Base-by-base conservation (phyloP, 1,140 invertebrate genomes). In the Ylistrum balloti region DNA sequence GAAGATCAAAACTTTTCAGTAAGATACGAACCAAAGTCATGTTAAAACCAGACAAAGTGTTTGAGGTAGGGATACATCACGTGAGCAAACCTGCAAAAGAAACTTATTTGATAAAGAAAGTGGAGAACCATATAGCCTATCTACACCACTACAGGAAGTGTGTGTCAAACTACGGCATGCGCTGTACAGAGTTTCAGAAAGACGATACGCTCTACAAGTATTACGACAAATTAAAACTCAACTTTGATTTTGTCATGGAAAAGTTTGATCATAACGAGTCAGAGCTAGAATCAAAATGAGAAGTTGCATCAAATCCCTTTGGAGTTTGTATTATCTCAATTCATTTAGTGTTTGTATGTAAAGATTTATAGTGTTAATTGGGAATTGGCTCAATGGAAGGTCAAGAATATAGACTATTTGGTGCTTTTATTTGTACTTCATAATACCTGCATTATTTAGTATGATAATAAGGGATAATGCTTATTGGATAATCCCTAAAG, bases 91-190 rank as follows among this genome's bases (percentile, higher is more conserved):
- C 94, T 41, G 89, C 92, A 15, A 56, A 89, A 41, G 95, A 95
- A 89, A 22, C 90, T 20, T 94, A 90, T 88, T 87, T 86, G 41
- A 90, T 94, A 5, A 88, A 88, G 9, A 88, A 86, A 3, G 93
- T 94, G 5, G 87, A 93, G 22, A 97, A 98, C 0, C 97, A 98
- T 86, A 97, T 98, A 0, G 98, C 98, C 0, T 98, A 98, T 90
- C 96, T 99, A 33, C 98, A 99, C 95, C 99, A 99, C 95, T 99
- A 99, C 95, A 96, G 99, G 38, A 92, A 92, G 33, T 96, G 95
- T 92, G 92, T 94, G 13, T 91, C 91, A 28, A 95, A 95, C 88
- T 95, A 93, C 48, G 94, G 94, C 28, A 95, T 95, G 94, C 93
- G 94, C 85, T 95, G 95, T 90, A 89, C 90, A 0, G 88, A 89